Evolutionary conservation across 2,888 invertebrate genomes (phyloP).

Genomic region (Dolomedes plantarius): DNA sequence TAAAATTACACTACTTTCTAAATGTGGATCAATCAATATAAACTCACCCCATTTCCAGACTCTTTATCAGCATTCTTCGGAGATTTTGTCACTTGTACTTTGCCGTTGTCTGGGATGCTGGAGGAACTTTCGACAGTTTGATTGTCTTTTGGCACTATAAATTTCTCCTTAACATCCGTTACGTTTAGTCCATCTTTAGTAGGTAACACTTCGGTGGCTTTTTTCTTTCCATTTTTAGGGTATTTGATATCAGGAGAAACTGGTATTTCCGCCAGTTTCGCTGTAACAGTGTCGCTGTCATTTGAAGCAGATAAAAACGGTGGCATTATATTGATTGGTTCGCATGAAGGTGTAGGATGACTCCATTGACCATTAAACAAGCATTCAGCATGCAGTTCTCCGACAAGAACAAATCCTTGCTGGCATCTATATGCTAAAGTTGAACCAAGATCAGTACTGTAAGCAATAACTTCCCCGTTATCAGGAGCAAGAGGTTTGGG

Average conservation of each 20-base stretch:
- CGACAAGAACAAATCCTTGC: slow-evolving; percentile 46
- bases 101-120: background rate
- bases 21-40: too few relatives aligned
- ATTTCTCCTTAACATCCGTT: slow-evolving; percentile 40
- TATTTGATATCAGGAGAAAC: slow-evolving; percentile 15
- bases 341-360: slow-evolving; percentile 55
- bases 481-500: slow-evolving; percentile 51
- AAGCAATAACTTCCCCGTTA: slow-evolving; percentile 63
- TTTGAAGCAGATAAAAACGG: slow-evolving; percentile 45
- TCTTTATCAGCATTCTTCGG: slow-evolving; percentile 35
- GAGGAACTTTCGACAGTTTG: slow-evolving; percentile 13
- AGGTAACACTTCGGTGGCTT: slow-evolving; percentile 4
- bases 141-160: slow-evolving; percentile 43
- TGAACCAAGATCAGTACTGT: slow-evolving; percentile 56
- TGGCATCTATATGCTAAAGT: slow-evolving; percentile 48
- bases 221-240: slow-evolving; percentile 28
- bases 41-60: slow-evolving; percentile 33
- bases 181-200: slow-evolving; percentile 21
- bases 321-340: slow-evolving; percentile 24
- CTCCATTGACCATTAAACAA: slow-evolving; percentile 64
- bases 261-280: slow-evolving; percentile 38
- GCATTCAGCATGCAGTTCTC: slow-evolving; percentile 57
- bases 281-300: slow-evolving; percentile 59
- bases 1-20: too few relatives aligned
- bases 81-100: background rate